Evolutionary conservation across 37 sponge, comb jelly and placozoan species (phyloP).

Genomic region (Axinella damicornis): DNA sequence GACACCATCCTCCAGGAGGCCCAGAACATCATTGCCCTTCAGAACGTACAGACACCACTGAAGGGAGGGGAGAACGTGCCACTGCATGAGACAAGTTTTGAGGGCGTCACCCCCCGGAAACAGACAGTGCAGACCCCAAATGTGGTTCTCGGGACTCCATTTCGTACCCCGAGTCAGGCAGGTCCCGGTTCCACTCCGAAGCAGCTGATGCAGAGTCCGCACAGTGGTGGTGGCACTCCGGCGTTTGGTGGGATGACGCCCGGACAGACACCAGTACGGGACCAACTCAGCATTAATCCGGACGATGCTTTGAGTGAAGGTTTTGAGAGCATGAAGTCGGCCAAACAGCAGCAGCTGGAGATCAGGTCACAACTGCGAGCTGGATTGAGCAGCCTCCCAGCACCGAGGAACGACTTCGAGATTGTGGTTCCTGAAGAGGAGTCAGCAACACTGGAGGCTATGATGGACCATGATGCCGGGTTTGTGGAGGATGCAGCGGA

Average conservation of each 20-base stretch:
- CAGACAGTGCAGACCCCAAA: slow-evolving; percentile 88
- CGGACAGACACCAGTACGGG: slow-evolving; percentile 83
- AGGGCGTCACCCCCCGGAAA: slow-evolving; percentile 85
- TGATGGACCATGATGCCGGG: slow-evolving; percentile 1
- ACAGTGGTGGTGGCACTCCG: neutral
- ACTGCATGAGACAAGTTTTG: slow-evolving; percentile 76
- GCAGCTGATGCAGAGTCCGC: neutral
- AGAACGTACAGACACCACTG: slow-evolving; percentile 88
- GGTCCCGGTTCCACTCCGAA: slow-evolving; percentile 39
- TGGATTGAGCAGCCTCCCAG: slow-evolving; percentile 87
- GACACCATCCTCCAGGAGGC: slow-evolving; percentile 92
- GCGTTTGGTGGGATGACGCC: slow-evolving; percentile 49
- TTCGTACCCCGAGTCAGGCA: slow-evolving; percentile 59
- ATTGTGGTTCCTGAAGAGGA: slow-evolving; percentile 89
- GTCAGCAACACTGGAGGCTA: slow-evolving; percentile 31
- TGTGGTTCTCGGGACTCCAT: slow-evolving; percentile 85
- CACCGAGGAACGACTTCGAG: slow-evolving; percentile 97
- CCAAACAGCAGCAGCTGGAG: slow-evolving; percentile 60
- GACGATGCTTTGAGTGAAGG: slow-evolving; percentile 30
- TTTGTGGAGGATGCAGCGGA: slow-evolving; percentile 78
- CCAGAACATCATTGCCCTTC: slow-evolving; percentile 84
- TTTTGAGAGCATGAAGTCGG: slow-evolving; percentile 3
- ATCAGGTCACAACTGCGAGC: slow-evolving; percentile 55
- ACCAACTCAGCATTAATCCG: slow-evolving; percentile 88
- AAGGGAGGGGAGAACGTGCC: slow-evolving; percentile 90